Base-by-base conservation (phyloP, 2,888 invertebrate species). In the Xanthia togata region DNA sequence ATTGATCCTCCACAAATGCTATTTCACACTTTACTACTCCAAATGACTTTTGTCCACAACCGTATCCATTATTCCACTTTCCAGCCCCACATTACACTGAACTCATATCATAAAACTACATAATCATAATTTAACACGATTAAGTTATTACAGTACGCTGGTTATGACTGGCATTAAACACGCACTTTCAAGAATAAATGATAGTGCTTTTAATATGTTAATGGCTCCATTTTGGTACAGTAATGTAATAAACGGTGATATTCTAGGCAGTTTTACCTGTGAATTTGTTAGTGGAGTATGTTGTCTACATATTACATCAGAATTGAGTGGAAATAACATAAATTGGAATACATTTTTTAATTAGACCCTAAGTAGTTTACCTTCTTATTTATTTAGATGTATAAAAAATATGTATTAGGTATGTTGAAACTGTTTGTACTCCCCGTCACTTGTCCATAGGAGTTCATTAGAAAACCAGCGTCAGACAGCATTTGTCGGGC, bases 131-230 rank as follows among this genome's bases (percentile, higher is more conserved):
- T 50, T 59, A 38, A 73, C 85, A 67, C 76, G 67, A 85, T 83
- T 77, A 74, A 78, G 78, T 74, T 75, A 86, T 84, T 71, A 81
- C 31, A 26, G 44, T 20, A 31, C 35, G 69, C 63, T 11, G 68
- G 57, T 70, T 71, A 85, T 71, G 70, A 69, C 70, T 35, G 64
- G 17, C 55, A 72, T 73, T 73, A 84, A 86, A 76, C 83, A 86
- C 79, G 76, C 76, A 79, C 83, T 84, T 79, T 70, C 76, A 79
- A 67, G 70, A 79, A 86, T 83, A 83, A 79, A 85, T 79, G 84
- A 86, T 80, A 82, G 70, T 80, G 75, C 88, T 86, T 88, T 86
- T 84, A 84, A 82, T 84, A 86, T 82, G 84, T 74, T 80, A 84
- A 86, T 88, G 79, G 79, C 65, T 62, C 60, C 81, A 84, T 87